These are phyloP conservation scores for Pangasius mekongensis DNA, from an alignment of 2,797 vertebrate genomes.

Conservation along the genomic window DNA sequence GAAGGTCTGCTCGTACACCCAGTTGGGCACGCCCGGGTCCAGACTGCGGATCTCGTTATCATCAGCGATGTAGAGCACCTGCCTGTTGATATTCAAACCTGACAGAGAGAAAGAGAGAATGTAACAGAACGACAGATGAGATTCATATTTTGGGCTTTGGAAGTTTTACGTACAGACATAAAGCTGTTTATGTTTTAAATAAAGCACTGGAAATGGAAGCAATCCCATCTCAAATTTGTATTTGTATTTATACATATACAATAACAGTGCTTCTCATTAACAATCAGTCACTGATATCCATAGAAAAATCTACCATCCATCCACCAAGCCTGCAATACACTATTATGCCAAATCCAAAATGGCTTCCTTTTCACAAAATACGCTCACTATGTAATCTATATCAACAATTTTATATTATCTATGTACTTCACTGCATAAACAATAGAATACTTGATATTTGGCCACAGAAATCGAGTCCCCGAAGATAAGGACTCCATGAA, in stretches of 20 bases:
- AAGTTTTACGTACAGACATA: neutral
- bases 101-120: conserved; percentile 21
- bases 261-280: too few relatives aligned
- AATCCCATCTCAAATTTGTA: neutral
- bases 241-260: neutral
- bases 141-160: neutral
- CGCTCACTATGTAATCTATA: neutral
- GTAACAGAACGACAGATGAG: neutral
- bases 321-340: neutral
- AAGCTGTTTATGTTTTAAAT: neutral
- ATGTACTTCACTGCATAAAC: neutral
- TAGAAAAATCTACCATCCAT: too few relatives aligned
- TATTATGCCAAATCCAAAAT: neutral
- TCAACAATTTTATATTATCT: neutral
- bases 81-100: conserved; percentile 81
- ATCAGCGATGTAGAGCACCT: conserved; percentile 93
- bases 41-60: conserved; percentile 97
- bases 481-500: neutral
- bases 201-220: neutral
- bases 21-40: conserved; percentile 90
- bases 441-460: neutral
- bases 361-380: neutral
- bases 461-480: neutral
- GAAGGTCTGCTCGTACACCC: conserved; percentile 92
- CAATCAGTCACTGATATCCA: neutral